A percentile compares a stretch with the other conserved stretches of the same genome.
phyloP scores from a whole-genome alignment of 1,140 invertebrate species.

The Diuraphis noxia region DNA sequence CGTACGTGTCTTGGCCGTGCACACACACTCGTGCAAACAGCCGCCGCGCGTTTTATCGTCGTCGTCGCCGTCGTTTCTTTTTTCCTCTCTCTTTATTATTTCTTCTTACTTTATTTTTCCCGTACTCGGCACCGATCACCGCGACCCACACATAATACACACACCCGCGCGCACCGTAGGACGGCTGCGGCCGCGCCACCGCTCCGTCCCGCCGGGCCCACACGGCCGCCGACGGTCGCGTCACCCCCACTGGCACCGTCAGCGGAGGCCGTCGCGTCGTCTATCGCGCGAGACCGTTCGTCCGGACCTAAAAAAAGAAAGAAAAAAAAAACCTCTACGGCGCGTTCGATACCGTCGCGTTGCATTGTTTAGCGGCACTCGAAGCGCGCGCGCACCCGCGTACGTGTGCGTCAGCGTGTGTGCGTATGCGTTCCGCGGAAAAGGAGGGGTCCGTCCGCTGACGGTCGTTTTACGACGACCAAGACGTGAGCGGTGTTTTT shows the following conservation, averaged over 20 bases:
- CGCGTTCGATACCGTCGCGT: slow-evolving; percentile 31
- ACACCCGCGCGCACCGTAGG: neutral
- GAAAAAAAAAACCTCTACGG: neutral
- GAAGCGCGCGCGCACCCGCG: neutral
- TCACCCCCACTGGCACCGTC: neutral
- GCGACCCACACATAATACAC: slow-evolving; percentile 6
- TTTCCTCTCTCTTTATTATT: neutral
- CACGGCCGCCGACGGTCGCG: neutral
- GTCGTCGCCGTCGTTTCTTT: neutral
- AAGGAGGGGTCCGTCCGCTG: neutral
- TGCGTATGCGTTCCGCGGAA: neutral
- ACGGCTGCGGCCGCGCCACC: neutral
- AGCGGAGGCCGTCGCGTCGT: slow-evolving; percentile 22
- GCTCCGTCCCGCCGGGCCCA: neutral
- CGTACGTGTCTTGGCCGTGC: neutral
- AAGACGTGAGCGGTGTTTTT: neutral
- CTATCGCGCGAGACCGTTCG: slow-evolving; percentile 14
- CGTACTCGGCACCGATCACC: slow-evolving; percentile 42
- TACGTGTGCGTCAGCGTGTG: neutral
- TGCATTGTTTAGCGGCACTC: slow-evolving; percentile 16
- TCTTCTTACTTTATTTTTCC: slow-evolving; percentile 9
- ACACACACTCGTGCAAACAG: slow-evolving; percentile 2
- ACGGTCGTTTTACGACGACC: neutral
- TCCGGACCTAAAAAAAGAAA: neutral
- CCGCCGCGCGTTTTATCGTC: slow-evolving; percentile 29